A percentile compares a stretch with the other conserved stretches of the same genome.
Conservation (phyloP, 2,113 vertebrate species). For the Cyanoderma ruficeps region DNA sequence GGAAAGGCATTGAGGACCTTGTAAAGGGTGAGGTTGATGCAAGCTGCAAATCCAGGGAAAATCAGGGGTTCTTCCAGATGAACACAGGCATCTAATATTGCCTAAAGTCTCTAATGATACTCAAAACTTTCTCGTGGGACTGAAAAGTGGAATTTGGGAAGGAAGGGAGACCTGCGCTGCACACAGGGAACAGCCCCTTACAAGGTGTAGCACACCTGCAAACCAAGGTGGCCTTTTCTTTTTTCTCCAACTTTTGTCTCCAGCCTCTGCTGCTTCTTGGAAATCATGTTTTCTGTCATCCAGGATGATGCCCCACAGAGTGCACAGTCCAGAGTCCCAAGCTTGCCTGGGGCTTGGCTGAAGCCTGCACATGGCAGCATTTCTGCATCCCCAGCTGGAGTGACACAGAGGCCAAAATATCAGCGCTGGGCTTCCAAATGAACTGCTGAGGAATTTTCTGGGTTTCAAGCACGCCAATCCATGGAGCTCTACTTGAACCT, state of each 20-base stretch:
- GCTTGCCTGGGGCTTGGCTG: background rate
- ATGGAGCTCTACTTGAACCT: background rate
- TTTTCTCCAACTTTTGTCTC: background rate
- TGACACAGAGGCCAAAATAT: background rate
- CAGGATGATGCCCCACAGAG: background rate
- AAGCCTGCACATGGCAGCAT: background rate
- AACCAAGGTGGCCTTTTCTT: background rate
- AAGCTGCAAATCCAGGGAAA: background rate
- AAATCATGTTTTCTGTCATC: background rate
- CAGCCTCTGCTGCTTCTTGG: background rate
- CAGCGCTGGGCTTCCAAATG: background rate
- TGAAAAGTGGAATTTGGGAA: background rate
- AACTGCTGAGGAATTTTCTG: background rate
- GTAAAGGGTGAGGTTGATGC: background rate
- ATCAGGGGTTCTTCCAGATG: background rate
- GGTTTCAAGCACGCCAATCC: background rate
- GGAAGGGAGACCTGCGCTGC: background rate
- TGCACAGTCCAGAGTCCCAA: background rate
- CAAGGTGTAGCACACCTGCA: accelerated
- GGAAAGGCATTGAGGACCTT: background rate
- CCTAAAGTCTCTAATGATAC: background rate
- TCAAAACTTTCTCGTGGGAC: background rate
- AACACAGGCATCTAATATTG: no score
- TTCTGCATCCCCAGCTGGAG: background rate
- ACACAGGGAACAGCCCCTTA: background rate